phyloP scores from a whole-genome alignment of 2,888 invertebrate species.

The Harpalus rubripes region DNA sequence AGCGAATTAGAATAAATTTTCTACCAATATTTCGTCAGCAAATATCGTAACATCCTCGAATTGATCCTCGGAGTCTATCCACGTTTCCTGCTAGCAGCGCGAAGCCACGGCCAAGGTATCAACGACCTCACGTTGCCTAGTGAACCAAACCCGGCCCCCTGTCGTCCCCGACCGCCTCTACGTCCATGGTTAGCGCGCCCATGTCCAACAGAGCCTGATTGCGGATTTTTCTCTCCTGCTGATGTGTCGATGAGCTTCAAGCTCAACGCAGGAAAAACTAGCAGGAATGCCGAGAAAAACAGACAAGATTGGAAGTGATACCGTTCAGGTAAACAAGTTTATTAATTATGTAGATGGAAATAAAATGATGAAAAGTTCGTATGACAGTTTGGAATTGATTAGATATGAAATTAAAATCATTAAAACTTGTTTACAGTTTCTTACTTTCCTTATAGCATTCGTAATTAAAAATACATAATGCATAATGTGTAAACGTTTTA shows the following conservation, averaged over 20 bases:
- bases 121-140: slow-evolving; percentile 78
- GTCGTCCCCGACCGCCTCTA: slow-evolving; percentile 66
- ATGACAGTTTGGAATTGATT: neutral
- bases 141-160: slow-evolving; percentile 77
- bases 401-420: neutral
- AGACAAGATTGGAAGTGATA: neutral
- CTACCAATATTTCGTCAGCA: too few species aligned
- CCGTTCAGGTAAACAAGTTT: slow-evolving; percentile 1
- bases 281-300: neutral
- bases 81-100: slow-evolving; percentile 57
- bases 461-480: neutral
- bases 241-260: slow-evolving; percentile 6
- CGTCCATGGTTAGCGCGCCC: slow-evolving; percentile 51
- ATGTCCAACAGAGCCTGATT: slow-evolving; percentile 51
- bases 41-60: slow-evolving; percentile 5
- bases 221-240: slow-evolving; percentile 41
- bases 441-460: neutral
- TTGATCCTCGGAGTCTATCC: slow-evolving; percentile 59
- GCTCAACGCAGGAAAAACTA: neutral
- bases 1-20: too few species aligned
- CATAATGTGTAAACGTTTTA: neutral
- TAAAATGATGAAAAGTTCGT: neutral
- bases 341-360: neutral
- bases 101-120: slow-evolving; percentile 74
- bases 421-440: neutral